Evolutionary conservation across 2,113 vertebrate genomes (phyloP).

Genomic region (Cacatua alba): DNA sequence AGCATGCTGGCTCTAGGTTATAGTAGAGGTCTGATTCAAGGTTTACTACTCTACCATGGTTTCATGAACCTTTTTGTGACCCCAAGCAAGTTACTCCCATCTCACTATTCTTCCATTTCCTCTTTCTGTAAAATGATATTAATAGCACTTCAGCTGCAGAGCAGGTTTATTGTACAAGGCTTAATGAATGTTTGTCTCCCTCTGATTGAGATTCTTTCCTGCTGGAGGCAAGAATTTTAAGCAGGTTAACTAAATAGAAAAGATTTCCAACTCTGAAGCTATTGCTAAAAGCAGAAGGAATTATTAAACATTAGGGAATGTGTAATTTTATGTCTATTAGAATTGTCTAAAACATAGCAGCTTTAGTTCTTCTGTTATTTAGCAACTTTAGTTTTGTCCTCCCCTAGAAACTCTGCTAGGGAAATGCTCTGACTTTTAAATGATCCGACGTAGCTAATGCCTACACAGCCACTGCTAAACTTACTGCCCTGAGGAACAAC

Average conservation of each 20-base stretch:
- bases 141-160: slow-evolving; percentile 66
- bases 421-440: background rate
- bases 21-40: background rate
- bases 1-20: background rate
- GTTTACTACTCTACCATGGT: slow-evolving; percentile 15
- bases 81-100: slow-evolving; percentile 60
- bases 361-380: background rate
- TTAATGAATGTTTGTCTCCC: slow-evolving; percentile 69
- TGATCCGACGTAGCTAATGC: background rate
- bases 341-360: background rate
- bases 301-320: background rate
- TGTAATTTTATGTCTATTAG: background rate
- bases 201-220: slow-evolving; percentile 60
- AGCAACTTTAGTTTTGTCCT: background rate
- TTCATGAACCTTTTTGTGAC: slow-evolving; percentile 48
- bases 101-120: slow-evolving; percentile 67
- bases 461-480: background rate
- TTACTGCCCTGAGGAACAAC: background rate
- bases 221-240: slow-evolving; percentile 62
- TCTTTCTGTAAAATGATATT: slow-evolving; percentile 71
- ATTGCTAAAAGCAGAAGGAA: slow-evolving; percentile 16
- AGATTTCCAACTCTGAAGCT: background rate
- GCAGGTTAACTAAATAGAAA: slow-evolving; percentile 41
- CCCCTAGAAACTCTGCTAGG: background rate
- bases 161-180: slow-evolving; percentile 56